Evolutionary conservation across 2,888 invertebrate genomes (phyloP).

Genomic region (Nasonia oneida): DNA sequence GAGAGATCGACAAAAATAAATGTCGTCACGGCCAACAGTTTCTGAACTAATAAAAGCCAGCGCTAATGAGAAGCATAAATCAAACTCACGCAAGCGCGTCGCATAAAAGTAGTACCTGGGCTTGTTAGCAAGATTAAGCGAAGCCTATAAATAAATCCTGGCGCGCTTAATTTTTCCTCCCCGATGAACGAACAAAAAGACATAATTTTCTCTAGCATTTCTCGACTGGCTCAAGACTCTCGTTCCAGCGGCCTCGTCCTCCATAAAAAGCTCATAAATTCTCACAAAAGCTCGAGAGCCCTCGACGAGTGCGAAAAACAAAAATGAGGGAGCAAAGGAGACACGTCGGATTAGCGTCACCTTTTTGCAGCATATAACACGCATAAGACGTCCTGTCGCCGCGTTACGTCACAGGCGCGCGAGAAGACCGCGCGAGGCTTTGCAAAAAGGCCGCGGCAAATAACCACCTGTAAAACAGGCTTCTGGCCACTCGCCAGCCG

Average conservation of each 20-base stretch:
- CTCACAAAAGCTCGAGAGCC: constrained; percentile 26
- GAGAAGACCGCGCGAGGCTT: neutral
- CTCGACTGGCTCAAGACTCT: neutral
- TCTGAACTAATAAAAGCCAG: neutral
- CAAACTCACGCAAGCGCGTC: no score
- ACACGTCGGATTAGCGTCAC: neutral
- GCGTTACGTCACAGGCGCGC: neutral
- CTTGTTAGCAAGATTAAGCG: neutral
- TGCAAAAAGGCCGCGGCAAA: neutral
- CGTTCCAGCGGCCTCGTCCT: neutral
- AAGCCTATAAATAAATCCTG: neutral
- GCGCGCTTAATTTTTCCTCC: neutral
- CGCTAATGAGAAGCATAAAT: neutral
- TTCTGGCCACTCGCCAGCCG: constrained; percentile 47
- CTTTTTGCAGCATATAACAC: neutral
- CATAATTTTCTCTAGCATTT: neutral
- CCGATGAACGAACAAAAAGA: constrained; percentile 5
- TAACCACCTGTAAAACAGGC: constrained; percentile 58
- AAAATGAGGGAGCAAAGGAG: constrained; percentile 9
- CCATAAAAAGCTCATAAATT: constrained; percentile 43
- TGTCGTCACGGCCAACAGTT: neutral
- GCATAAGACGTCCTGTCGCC: no score
- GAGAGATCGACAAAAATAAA: no score
- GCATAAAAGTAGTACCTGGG: neutral
- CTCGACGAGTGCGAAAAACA: neutral